Base-by-base conservation (phyloP, 2,888 invertebrate species). In the Nemurella pictetii region DNA sequence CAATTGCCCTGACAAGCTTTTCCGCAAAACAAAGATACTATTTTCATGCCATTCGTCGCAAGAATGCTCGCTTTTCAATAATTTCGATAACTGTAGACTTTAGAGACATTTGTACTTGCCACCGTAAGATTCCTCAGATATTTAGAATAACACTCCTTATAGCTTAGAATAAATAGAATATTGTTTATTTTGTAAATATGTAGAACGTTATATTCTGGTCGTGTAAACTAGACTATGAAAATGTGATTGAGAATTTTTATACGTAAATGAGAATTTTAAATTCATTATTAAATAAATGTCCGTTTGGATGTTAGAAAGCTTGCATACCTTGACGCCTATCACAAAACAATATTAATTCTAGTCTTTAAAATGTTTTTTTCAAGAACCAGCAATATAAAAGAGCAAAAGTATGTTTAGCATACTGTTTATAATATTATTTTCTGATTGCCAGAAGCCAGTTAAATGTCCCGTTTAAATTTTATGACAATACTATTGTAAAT, bases 221-320 rank as follows among this genome's bases (percentile, higher is more conserved):
- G 82, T 82, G 82, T 82, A 81, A 81, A 81, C 80, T 81, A 81
- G 80, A 81, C 80, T 81, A 32, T 30, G 80, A 36, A 35, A 81
- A 81, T 81, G 80, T 81, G 80, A 81, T 81, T 30, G 35, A 32
- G 35, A 35, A 81, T 32, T 81, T 81, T 36, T 81, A 81, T 32
- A 81, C 36, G 36, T 81, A 81, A 81, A n/a, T 32, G 32, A 35
- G 32, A 81, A 81, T 35, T 36, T 36, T 81, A 36, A 81, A 20
- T 81, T 26, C 32, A 26, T 4, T 36, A 81, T 35, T 25, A 81
- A 32, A n/a, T 81, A 25, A n/a, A 75, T 75, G 9, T 27, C 75
- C 25, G 4, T 73, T 73, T 32, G 32, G 32, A 32, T 32, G 55
- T 20, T 55, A 20, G 15, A 55, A 20, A 55, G 55, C 55, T 55